Evolutionary conservation across 2,113 vertebrate genomes (phyloP), one percentile per base, ranked within the genome.

Genomic region (Platysternon megacephalum): DNA sequence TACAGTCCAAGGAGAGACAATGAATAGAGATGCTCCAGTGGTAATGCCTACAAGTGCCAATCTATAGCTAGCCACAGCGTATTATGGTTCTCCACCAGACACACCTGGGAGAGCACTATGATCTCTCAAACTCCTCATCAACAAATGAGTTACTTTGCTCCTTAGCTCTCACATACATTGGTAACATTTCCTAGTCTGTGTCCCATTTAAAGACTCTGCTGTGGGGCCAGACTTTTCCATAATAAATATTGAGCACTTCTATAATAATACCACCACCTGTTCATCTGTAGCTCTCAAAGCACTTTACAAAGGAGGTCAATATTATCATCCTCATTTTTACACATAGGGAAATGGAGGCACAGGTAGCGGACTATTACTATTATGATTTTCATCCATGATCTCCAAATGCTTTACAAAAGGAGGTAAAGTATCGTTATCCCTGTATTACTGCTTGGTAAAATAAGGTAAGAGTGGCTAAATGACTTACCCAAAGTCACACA

Each of bases 41-140:
- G 78, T 61, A 44, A 1, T 28, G 58, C n/a, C 82, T 55, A 87
- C 84, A 91, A 95, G 85, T 42, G 72, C 87, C 68, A 13, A 39
- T 58, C 35, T 51, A 74, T 14, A 51, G 46, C 26, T 0, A 82
- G 74, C 26, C 72, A 51, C 78, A 84, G 51, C 24, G 2, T n/a
- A n/a, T n/a, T 26, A 86, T 12, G 0, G 0, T 82, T 16, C 35
- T 53, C 86, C 78, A 21, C 19, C 74, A 79, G 1, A 0, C 1
- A 51, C 2, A 83, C 13, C 12, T 44, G 52, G 52, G 39, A 19
- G 0, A 46, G 11, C 48, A 90, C 58, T 48, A 1, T 1, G 48
- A 89, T 55, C 87, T 86, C 46, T 19, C 21, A 19, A 56, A 26
- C 28, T 12, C 56, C 56, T 61, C 56, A 29, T 61, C 56, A 29